Percentiles rank a stretch among this genome's conserved stretches.
phyloP scores from a whole-genome alignment of 2,888 invertebrate genomes.

The Caenorhabditis sp. region DNA sequence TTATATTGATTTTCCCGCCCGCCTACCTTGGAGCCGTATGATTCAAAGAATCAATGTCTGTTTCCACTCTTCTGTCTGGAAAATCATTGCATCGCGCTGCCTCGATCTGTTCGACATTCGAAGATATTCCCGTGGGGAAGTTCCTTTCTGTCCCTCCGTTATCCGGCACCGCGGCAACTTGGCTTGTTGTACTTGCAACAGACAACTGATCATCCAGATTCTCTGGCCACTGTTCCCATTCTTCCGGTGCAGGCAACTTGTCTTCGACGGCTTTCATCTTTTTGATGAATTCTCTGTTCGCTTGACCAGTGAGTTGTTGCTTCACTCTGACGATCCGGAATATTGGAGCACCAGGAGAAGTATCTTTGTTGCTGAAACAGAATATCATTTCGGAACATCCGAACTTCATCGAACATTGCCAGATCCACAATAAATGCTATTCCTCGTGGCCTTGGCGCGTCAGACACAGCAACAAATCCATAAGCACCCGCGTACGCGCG shows the following conservation, averaged over 20 bases:
- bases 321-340: not conserved
- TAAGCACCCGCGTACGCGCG: not conserved
- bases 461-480: not conserved
- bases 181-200: not conserved
- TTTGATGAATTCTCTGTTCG: not conserved
- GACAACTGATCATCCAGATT: not conserved
- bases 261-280: not conserved
- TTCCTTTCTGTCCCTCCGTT: not conserved
- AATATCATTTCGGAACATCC: not conserved
- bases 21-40: not conserved
- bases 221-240: not conserved
- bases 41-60: not conserved
- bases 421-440: slow-evolving; percentile 1
- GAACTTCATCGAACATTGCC: not conserved
- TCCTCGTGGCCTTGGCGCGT: not conserved
- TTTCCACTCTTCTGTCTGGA: not conserved
- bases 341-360: not conserved
- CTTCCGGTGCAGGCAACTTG: not conserved
- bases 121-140: no score
- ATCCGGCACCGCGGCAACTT: no score
- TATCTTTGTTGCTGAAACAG: not conserved
- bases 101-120: not conserved
- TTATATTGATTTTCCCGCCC: not conserved
- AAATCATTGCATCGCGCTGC: not conserved
- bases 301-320: not conserved